Evolutionary conservation across 1,140 invertebrate genomes (phyloP).

Genomic region (Diploscapter pachys): DNA sequence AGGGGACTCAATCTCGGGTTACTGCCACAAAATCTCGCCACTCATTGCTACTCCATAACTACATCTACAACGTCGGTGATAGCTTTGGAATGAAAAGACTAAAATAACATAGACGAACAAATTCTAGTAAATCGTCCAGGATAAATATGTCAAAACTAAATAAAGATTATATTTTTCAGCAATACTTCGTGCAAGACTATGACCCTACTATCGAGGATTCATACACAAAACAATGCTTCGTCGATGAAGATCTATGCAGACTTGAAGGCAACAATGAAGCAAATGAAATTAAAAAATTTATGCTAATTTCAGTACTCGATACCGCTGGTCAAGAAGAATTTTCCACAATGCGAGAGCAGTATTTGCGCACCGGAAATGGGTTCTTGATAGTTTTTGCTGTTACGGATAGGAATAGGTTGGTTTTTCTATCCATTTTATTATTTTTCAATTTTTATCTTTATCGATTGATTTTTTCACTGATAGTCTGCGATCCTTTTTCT

Average conservation of each 20-base stretch:
- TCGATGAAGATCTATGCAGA: constrained; percentile 51
- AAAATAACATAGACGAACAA: no score
- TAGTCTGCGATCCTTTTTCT: no score
- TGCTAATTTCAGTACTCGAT: constrained; percentile 71
- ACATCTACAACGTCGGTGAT: no score
- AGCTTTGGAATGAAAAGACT: no score
- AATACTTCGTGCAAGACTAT: constrained; percentile 77
- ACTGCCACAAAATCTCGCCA: no score
- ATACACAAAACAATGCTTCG: constrained; percentile 73
- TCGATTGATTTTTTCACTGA: no score
- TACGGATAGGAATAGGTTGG: constrained; percentile 79
- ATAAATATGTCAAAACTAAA: no score
- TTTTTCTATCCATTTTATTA: not conserved
- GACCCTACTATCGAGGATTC: constrained; percentile 85
- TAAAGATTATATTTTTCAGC: constrained; percentile 36
- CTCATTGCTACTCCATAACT: no score
- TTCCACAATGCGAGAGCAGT: constrained; percentile 87
- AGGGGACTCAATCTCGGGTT: no score
- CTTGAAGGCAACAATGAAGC: constrained; percentile 41
- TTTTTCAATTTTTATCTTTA: no score
- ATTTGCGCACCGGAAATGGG: constrained; percentile 92
- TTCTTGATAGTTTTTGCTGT: constrained; percentile 92
- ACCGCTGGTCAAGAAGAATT: constrained; percentile 97
- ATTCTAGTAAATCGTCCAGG: no score
- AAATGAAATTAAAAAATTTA: not conserved